These are phyloP conservation scores for Ophiodon elongatus DNA, from an alignment of 2,113 vertebrate genomes.

Conservation along the genomic window DNA sequence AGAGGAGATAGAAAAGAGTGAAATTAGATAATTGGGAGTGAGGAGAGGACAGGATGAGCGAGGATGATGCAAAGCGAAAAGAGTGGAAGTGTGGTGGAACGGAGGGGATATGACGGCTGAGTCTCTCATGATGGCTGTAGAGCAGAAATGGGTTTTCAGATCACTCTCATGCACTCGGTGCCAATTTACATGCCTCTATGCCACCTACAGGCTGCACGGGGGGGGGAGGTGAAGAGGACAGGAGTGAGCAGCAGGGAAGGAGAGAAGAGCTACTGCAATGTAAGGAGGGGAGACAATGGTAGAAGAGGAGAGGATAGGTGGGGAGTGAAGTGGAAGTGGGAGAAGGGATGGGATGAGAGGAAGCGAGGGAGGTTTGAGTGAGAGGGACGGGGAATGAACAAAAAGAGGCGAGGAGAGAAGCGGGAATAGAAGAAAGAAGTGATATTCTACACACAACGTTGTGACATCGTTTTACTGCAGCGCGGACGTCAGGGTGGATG, in stretches of 20 bases:
- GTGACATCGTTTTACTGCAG: background rate
- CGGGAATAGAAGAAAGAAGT: background rate
- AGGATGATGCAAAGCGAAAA: constrained; percentile 20
- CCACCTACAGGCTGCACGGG: constrained; percentile 53
- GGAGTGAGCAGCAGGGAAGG: background rate
- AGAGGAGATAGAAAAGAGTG: background rate
- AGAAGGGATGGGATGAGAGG: constrained; percentile 9
- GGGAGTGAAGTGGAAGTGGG: background rate
- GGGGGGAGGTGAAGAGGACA: background rate
- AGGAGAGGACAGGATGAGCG: constrained; percentile 41
- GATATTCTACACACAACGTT: background rate
- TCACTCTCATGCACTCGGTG: constrained; percentile 53
- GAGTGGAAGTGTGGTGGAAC: constrained; percentile 47
- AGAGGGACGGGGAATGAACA: background rate
- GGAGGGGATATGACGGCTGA: constrained; percentile 54
- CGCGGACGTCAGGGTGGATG: background rate
- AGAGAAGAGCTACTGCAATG: background rate
- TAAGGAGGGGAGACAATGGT: background rate
- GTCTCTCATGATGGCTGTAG: constrained; percentile 57
- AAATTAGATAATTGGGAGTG: constrained; percentile 50
- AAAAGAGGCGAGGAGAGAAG: background rate
- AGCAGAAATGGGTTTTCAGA: constrained; percentile 61
- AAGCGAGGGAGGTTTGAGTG: constrained; percentile 3
- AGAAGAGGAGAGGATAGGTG: constrained; percentile 8
- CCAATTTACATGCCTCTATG: constrained; percentile 64